phyloP scores from a whole-genome alignment of 2,797 vertebrate species.

The Hylomyscus alleni region DNA sequence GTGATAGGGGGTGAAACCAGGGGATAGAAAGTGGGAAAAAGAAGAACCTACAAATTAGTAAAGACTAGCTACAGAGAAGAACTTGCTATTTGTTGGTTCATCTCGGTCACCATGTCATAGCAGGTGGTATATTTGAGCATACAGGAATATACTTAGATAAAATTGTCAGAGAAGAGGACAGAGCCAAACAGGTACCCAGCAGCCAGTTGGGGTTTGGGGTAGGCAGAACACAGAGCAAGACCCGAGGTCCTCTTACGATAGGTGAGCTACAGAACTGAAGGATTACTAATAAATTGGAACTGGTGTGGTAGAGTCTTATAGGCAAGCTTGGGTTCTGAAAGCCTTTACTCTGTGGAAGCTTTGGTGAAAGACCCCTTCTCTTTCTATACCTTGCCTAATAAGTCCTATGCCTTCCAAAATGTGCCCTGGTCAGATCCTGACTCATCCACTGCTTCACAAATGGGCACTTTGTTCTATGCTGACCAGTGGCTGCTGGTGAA shows the following conservation, averaged over 20 bases:
- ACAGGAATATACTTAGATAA: background rate
- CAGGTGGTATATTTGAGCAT: background rate
- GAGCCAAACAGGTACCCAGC: background rate
- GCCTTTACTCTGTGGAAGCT: background rate
- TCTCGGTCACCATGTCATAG: background rate
- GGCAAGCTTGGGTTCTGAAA: background rate
- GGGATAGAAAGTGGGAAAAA: background rate
- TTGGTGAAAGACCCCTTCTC: background rate
- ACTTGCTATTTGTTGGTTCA: background rate
- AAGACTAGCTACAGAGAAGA: background rate
- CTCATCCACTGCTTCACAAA: background rate
- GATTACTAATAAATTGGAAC: background rate
- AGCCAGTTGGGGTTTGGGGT: background rate
- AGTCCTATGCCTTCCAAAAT: background rate
- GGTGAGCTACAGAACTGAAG: background rate
- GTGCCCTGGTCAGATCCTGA: background rate
- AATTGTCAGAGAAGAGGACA: background rate
- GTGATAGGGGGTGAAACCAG: background rate
- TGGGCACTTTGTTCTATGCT: background rate
- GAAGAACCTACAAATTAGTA: background rate
- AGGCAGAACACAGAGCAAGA: background rate
- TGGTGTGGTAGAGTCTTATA: background rate
- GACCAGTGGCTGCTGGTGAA: too few species aligned
- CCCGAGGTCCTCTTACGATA: background rate
- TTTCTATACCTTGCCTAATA: background rate